These are phyloP conservation scores for Scotopteryx bipunctaria DNA, from an alignment of 2,888 invertebrate species.

Conservation along the genomic window DNA sequence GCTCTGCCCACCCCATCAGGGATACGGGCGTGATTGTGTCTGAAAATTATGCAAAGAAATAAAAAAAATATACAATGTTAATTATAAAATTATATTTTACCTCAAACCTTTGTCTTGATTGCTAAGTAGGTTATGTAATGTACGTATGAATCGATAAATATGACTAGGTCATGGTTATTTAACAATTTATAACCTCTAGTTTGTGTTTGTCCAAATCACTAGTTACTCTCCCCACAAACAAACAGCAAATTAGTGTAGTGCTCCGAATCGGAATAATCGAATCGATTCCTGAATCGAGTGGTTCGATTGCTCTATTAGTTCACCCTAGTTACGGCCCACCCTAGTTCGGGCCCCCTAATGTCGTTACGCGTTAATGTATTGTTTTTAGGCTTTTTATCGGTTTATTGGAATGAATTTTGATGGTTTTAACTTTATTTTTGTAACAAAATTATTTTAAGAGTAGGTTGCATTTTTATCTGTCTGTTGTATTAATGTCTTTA, in stretches of 20 bases:
- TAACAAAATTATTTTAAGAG: no score
- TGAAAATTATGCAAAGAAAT: no score
- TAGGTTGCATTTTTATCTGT: no score
- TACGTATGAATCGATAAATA: no score
- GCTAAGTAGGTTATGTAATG: no score
- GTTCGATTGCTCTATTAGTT: constrained; percentile 70
- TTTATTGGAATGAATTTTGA: constrained; percentile 23
- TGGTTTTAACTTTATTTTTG: neutral
- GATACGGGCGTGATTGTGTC: no score
- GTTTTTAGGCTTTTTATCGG: constrained; percentile 52
- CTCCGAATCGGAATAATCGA: constrained; percentile 66
- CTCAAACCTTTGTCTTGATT: no score
- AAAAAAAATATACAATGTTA: no score
- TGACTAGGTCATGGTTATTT: no score
- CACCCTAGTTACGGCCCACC: constrained; percentile 57
- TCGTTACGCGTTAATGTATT: constrained; percentile 61
- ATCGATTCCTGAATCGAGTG: constrained; percentile 62
- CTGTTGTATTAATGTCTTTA: no score
- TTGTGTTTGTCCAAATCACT: constrained; percentile 7
- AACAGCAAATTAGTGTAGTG: constrained; percentile 45
- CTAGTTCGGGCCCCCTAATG: constrained; percentile 49
- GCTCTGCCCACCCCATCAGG: no score
- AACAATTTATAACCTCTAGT: neutral
- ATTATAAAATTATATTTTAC: no score
- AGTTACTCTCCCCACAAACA: constrained; percentile 24